Evolutionary conservation across 1,140 invertebrate genomes (phyloP).

Genomic region (Drosophila ercepeae): DNA sequence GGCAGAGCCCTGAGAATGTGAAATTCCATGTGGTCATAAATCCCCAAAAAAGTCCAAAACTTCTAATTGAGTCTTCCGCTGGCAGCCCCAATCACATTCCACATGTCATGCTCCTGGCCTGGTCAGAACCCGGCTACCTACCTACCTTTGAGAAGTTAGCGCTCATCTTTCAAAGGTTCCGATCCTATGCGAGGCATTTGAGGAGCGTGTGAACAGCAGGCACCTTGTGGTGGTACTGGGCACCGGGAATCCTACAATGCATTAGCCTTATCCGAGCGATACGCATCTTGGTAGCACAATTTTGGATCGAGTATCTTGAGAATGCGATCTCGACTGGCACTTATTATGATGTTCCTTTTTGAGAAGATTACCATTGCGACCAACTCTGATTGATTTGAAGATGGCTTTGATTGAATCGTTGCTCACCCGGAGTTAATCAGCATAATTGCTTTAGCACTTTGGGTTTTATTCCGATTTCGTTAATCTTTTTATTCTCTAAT

Average conservation of each 20-base stretch:
- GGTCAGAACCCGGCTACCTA: slow-evolving; percentile 11
- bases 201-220: slow-evolving; percentile 74
- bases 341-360: slow-evolving; percentile 49
- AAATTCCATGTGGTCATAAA: slow-evolving; percentile 77
- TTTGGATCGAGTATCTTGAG: slow-evolving; percentile 23
- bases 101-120: slow-evolving; percentile 64
- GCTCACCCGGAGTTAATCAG: slow-evolving; percentile 52
- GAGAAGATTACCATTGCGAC: slow-evolving; percentile 36
- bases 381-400: slow-evolving; percentile 69
- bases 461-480: background rate
- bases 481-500: slow-evolving; percentile 13
- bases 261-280: slow-evolving; percentile 52
- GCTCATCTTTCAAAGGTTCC: slow-evolving; percentile 42
- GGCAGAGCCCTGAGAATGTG: slow-evolving; percentile 47
- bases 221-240: slow-evolving; percentile 57
- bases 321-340: slow-evolving; percentile 53
- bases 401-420: slow-evolving; percentile 78
- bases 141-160: slow-evolving; percentile 7
- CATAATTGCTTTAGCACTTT: slow-evolving; percentile 49
- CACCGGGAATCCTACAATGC: slow-evolving; percentile 9
- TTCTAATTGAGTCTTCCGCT: slow-evolving; percentile 80
- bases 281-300: slow-evolving; percentile 61
- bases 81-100: slow-evolving; percentile 58
- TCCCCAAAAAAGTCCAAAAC: slow-evolving; percentile 48
- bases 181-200: slow-evolving; percentile 42